Evolutionary conservation across 2,113 vertebrate genomes (phyloP).

Genomic region (Abramis brama): DNA sequence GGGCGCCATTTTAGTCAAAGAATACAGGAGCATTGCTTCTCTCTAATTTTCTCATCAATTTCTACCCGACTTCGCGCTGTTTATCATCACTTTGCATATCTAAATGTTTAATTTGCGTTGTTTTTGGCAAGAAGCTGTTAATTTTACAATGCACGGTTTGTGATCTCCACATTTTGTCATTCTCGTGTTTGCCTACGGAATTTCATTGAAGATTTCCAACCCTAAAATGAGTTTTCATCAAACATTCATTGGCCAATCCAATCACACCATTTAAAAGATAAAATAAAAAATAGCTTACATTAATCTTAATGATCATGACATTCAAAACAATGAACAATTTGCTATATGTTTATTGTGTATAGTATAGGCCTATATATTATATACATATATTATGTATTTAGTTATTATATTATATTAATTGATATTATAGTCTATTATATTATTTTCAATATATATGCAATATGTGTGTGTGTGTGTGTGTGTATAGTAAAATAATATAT

Average conservation of each 20-base stretch:
- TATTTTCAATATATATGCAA: too few relatives aligned
- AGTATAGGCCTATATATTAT: too few relatives aligned
- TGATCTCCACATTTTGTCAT: neutral
- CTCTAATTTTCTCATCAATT: neutral
- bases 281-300: neutral
- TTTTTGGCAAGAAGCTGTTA: neutral
- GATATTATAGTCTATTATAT: too few relatives aligned
- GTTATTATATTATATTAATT: too few relatives aligned
- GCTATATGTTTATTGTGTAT: too few relatives aligned
- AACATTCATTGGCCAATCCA: neutral
- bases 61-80: neutral
- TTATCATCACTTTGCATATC: neutral
- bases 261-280: neutral
- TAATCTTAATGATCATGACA: neutral
- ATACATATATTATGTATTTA: too few relatives aligned
- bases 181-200: neutral
- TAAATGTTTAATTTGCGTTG: neutral
- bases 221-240: neutral
- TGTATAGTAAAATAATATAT: too few relatives aligned
- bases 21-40: neutral
- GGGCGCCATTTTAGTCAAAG: conserved; percentile 15
- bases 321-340: neutral
- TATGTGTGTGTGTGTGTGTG: too few relatives aligned
- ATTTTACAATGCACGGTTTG: neutral
- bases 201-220: neutral